phyloP scores from a whole-genome alignment of 2,797 vertebrate genomes.

The Enteromius fasciolatus region DNA sequence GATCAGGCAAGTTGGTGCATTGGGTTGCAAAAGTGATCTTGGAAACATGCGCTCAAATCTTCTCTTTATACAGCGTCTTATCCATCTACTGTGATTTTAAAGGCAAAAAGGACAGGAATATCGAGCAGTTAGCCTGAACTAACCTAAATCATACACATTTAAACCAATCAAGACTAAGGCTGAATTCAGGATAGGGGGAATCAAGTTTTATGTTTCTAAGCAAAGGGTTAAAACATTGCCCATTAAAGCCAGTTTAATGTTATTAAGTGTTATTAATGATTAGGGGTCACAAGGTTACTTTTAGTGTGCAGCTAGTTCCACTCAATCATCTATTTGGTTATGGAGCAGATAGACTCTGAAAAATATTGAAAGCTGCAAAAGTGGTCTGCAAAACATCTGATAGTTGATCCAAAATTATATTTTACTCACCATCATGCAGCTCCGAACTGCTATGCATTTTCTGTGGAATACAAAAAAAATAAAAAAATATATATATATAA shows the following conservation, averaged over 20 bases:
- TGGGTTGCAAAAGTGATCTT: background rate
- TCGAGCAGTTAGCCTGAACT: background rate
- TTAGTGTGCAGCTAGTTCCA: background rate
- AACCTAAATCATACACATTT: background rate
- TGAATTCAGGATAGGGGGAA: background rate
- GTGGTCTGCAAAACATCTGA: background rate
- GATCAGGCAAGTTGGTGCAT: background rate
- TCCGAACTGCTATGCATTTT: background rate
- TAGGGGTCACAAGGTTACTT: background rate
- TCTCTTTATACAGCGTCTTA: background rate
- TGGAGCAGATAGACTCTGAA: background rate
- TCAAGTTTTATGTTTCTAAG: background rate
- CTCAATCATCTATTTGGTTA: background rate
- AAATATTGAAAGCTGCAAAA: background rate
- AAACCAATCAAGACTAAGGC: background rate
- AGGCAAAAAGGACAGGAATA: background rate
- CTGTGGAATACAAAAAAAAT: background rate
- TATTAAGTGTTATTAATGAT: constrained; percentile 26
- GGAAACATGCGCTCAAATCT: background rate
- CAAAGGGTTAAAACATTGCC: background rate
- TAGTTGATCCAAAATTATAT: background rate
- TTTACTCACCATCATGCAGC: background rate
- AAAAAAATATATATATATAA: too few relatives aligned
- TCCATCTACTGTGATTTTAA: background rate
- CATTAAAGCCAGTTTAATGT: background rate